phyloP scores from a whole-genome alignment of 2,797 vertebrate genomes.

The Channa striata region DNA sequence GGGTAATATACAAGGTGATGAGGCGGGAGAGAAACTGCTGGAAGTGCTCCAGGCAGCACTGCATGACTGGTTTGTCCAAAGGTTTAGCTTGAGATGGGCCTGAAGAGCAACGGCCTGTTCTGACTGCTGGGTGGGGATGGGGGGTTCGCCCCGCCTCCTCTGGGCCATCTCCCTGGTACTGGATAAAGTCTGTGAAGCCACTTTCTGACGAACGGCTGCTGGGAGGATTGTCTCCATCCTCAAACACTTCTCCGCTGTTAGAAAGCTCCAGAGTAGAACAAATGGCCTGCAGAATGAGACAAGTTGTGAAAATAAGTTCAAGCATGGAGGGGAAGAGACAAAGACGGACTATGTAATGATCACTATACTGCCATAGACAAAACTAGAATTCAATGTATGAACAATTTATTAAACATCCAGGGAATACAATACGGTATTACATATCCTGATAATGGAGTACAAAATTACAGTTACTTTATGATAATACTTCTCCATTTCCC shows the following conservation, averaged over 20 bases:
- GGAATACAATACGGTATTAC: not conserved
- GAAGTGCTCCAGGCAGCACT: slow-evolving; percentile 96
- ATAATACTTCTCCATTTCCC: not conserved
- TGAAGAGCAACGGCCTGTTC: slow-evolving; percentile 79
- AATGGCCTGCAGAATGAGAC: slow-evolving; percentile 50
- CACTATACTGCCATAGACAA: too few species aligned
- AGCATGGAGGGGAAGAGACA: not conserved
- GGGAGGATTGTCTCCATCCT: slow-evolving; percentile 88
- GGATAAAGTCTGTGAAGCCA: slow-evolving; percentile 96
- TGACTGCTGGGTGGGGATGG: slow-evolving; percentile 81
- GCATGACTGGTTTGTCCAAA: slow-evolving; percentile 96
- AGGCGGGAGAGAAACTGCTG: slow-evolving; percentile 95
- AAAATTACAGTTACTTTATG: not conserved
- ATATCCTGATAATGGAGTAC: not conserved
- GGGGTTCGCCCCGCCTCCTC: slow-evolving; percentile 84
- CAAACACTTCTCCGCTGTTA: slow-evolving; percentile 87
- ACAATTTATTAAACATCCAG: not conserved
- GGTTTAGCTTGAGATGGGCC: slow-evolving; percentile 82
- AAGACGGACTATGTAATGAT: not conserved
- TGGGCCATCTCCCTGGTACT: slow-evolving; percentile 89
- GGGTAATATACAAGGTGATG: slow-evolving; percentile 90
- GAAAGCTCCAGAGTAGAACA: slow-evolving; percentile 74
- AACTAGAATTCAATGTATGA: not conserved
- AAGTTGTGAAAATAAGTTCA: not conserved
- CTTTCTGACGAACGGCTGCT: slow-evolving; percentile 90